Evolutionary conservation across 2,888 invertebrate species (phyloP).

Genomic region (Netelia melanura): DNA sequence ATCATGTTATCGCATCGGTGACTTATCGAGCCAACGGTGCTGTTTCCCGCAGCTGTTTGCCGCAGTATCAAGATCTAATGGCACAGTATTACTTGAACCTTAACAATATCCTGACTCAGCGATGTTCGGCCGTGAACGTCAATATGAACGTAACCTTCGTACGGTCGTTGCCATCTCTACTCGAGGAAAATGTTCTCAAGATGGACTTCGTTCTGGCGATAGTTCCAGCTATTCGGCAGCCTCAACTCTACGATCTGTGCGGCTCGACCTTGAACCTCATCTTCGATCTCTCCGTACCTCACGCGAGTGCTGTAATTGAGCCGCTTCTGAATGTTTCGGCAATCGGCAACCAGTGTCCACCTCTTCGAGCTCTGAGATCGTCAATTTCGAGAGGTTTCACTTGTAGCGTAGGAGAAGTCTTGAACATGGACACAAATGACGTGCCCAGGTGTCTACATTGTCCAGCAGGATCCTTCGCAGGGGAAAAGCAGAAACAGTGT

Average conservation of each 20-base stretch:
- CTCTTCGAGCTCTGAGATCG: slow-evolving; percentile 94
- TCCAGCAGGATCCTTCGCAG: slow-evolving; percentile 97
- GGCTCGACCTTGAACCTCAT: slow-evolving; percentile 97
- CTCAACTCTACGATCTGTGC: slow-evolving; percentile 97
- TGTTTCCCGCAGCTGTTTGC: slow-evolving; percentile 93
- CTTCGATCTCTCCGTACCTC: slow-evolving; percentile 97
- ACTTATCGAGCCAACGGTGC: slow-evolving; percentile 96
- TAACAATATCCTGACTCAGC: slow-evolving; percentile 93
- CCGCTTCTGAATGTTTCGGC: slow-evolving; percentile 95
- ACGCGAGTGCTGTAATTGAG: slow-evolving; percentile 95
- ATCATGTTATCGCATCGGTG: slow-evolving; percentile 94
- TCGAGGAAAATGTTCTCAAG: slow-evolving; percentile 95
- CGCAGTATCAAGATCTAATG: slow-evolving; percentile 93
- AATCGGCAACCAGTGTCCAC: slow-evolving; percentile 97
- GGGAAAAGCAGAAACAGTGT: slow-evolving; percentile 95
- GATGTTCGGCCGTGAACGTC: slow-evolving; percentile 97
- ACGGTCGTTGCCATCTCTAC: slow-evolving; percentile 91
- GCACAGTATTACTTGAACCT: slow-evolving; percentile 92
- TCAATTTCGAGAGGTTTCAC: slow-evolving; percentile 95
- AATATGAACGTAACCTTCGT: slow-evolving; percentile 97
- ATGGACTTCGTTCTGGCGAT: slow-evolving; percentile 96
- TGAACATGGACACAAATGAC: slow-evolving; percentile 96
- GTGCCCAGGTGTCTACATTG: slow-evolving; percentile 98
- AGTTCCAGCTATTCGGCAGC: slow-evolving; percentile 94
- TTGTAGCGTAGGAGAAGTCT: slow-evolving; percentile 96